phyloP scores from a whole-genome alignment of 2,113 vertebrate genomes.

The Tyrannus savana region DNA sequence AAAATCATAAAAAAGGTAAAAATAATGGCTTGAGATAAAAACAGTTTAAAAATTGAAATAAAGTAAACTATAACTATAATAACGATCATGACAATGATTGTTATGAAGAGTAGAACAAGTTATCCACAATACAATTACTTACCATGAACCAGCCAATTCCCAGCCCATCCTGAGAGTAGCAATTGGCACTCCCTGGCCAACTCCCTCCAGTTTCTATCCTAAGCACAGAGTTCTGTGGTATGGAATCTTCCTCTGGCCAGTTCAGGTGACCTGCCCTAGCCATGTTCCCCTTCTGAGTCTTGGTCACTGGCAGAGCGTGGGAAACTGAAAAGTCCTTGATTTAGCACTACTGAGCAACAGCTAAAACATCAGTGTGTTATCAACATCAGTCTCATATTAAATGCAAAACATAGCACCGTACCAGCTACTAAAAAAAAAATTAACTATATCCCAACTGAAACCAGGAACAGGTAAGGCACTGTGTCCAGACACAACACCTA shows the following conservation, averaged over 20 bases:
- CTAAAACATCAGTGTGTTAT: background rate
- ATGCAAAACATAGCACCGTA: background rate
- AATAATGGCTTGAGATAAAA: background rate
- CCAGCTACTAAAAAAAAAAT: background rate
- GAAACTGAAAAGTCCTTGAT: background rate
- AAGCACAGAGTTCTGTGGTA: too few relatives aligned
- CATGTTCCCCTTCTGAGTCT: background rate
- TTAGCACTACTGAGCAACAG: background rate
- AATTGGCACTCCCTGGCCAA: background rate
- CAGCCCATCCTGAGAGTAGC: rapidly evolving
- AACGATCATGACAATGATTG: background rate
- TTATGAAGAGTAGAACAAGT: background rate
- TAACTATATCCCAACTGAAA: background rate
- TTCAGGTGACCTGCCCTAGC: too few relatives aligned
- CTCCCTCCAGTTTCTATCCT: background rate
- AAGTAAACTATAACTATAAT: background rate
- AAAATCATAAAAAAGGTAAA: background rate
- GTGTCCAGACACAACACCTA: background rate
- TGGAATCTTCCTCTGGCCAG: background rate
- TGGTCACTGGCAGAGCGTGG: background rate
- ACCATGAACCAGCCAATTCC: rapidly evolving
- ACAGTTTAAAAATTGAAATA: background rate
- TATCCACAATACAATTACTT: background rate
- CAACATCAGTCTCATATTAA: background rate
- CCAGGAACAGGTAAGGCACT: background rate